These are phyloP conservation scores for Hydroisotoma schaefferi DNA, from an alignment of 2,888 invertebrate genomes.

Conservation along the genomic window DNA sequence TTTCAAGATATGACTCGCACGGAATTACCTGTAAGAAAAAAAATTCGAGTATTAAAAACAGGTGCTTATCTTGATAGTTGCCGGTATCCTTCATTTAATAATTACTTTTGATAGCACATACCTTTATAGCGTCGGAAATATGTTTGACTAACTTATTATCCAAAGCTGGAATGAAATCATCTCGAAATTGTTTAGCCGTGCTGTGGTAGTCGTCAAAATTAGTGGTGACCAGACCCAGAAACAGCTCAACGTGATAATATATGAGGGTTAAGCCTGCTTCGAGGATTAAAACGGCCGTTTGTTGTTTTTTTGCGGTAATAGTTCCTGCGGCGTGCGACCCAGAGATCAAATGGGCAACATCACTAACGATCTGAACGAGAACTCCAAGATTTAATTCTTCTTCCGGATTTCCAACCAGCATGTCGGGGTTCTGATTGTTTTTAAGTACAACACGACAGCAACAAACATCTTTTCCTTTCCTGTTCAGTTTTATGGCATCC, in stretches of 20 bases:
- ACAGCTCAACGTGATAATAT: constrained; percentile 36
- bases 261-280: constrained; percentile 41
- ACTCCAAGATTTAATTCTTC: constrained; percentile 40
- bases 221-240: constrained; percentile 15
- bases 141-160: constrained; percentile 20
- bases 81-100: too few species aligned
- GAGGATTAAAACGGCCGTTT: constrained; percentile 26
- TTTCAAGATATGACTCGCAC: constrained; percentile 32
- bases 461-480: not conserved
- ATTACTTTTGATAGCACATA: too few species aligned
- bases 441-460: constrained; percentile 25
- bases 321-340: constrained; percentile 4
- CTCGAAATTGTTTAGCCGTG: constrained; percentile 12
- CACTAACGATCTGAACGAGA: constrained; percentile 35
- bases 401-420: constrained; percentile 21
- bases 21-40: constrained; percentile 26
- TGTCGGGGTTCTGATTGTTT: constrained; percentile 26
- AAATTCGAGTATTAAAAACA: not conserved
- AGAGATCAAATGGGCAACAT: constrained; percentile 28
- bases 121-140: constrained; percentile 31
- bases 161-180: constrained; percentile 9
- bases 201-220: not conserved
- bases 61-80: too few species aligned
- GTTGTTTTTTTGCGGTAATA: constrained; percentile 10
- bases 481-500: constrained; percentile 17